These are phyloP conservation scores for Macaria liturata DNA, from an alignment of 2,888 invertebrate species.

Conservation along the genomic window DNA sequence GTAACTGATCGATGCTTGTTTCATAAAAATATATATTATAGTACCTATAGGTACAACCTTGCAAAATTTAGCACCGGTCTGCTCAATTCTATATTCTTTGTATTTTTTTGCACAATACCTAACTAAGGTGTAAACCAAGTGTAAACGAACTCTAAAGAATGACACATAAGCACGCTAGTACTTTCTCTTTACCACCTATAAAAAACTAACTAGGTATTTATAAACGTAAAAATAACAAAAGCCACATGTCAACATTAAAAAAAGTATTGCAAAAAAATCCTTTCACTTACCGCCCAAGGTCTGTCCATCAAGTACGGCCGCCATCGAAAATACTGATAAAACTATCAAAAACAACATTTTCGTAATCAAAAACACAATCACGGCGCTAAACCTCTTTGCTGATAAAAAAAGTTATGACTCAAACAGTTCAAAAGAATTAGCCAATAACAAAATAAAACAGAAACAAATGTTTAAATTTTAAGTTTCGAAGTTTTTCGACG, in stretches of 20 bases:
- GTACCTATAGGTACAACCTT: too few relatives aligned
- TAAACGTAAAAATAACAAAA: not conserved
- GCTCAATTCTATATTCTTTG: too few relatives aligned
- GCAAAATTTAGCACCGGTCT: too few relatives aligned
- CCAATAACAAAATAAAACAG: constrained; percentile 6
- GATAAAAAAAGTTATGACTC: constrained; percentile 12
- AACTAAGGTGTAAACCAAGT: not conserved
- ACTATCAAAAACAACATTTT: constrained; percentile 58
- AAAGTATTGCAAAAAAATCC: constrained; percentile 46
- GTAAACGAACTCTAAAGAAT: constrained; percentile 21
- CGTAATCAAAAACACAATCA: constrained; percentile 10
- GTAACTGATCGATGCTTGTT: too few relatives aligned
- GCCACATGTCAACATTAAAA: not conserved
- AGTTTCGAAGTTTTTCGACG: constrained; percentile 30
- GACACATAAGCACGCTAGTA: constrained; percentile 17
- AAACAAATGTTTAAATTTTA: constrained; percentile 19
- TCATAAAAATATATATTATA: too few relatives aligned
- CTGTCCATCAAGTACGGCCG: constrained; percentile 61
- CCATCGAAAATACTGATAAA: constrained; percentile 49
- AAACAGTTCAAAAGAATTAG: constrained; percentile 4
- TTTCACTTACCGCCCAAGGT: constrained; percentile 78
- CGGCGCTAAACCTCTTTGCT: not conserved
- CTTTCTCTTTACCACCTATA: constrained; percentile 34
- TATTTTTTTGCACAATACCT: too few relatives aligned
- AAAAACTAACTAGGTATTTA: too few relatives aligned